Evolutionary conservation across 2,888 invertebrate species (phyloP).

Genomic region (Alloscopus bannaensis): DNA sequence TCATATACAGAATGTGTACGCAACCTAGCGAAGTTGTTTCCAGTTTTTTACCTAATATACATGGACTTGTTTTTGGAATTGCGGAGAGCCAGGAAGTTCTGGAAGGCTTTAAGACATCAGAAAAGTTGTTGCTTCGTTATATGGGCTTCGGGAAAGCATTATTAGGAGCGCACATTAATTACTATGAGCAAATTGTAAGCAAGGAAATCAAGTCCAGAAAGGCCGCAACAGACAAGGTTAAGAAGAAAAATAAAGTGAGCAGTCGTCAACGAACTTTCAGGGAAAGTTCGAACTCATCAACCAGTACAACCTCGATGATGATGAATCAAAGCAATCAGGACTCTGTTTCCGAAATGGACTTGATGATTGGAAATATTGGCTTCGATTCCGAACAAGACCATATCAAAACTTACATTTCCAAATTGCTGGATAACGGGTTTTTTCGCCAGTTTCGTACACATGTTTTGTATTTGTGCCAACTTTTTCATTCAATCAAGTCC

Average conservation of each 20-base stretch:
- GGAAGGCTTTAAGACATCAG: slow-evolving; percentile 31
- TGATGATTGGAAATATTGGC: slow-evolving; percentile 70
- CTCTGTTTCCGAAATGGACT: slow-evolving; percentile 67
- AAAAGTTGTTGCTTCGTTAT: slow-evolving; percentile 60
- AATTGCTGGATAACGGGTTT: slow-evolving; percentile 65
- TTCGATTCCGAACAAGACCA: slow-evolving; percentile 68
- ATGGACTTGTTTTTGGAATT: slow-evolving; percentile 56
- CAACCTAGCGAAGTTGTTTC: slow-evolving; percentile 59
- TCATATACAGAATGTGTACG: slow-evolving; percentile 67
- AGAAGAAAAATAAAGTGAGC: slow-evolving; percentile 37
- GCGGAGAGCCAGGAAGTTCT: slow-evolving; percentile 2
- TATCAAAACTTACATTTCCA: slow-evolving; percentile 63
- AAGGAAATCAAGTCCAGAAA: slow-evolving; percentile 67
- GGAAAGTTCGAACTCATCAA: not conserved
- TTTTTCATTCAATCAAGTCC: slow-evolving; percentile 51
- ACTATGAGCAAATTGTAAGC: slow-evolving; percentile 66
- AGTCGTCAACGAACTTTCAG: slow-evolving; percentile 3
- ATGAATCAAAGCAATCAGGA: slow-evolving; percentile 50
- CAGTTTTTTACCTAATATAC: slow-evolving; percentile 56
- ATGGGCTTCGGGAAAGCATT: slow-evolving; percentile 64
- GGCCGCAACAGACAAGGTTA: slow-evolving; percentile 9
- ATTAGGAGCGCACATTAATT: slow-evolving; percentile 68
- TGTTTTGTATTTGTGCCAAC: slow-evolving; percentile 62
- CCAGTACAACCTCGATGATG: slow-evolving; percentile 21
- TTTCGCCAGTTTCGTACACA: slow-evolving; percentile 68